Evolutionary conservation across 1,140 invertebrate species (phyloP).

Genomic region (Zaprionus davidi): DNA sequence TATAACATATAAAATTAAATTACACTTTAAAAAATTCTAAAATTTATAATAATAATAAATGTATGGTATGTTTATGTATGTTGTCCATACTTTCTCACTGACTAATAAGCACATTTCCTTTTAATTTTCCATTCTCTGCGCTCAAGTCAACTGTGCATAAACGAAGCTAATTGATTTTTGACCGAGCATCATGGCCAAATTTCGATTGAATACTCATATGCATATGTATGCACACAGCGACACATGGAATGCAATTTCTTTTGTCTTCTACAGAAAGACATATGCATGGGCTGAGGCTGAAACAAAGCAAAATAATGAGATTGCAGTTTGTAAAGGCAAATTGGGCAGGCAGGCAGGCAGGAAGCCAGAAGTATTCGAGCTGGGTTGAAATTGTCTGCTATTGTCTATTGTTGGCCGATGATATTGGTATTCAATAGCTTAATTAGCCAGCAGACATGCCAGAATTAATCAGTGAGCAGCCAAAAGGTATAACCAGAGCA

Average conservation of each 20-base stretch:
- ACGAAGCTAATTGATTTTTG: slow-evolving; percentile 26
- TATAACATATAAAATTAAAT: too few species aligned
- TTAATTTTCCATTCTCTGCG: background rate
- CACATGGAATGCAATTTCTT: slow-evolving; percentile 24
- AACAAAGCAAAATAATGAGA: slow-evolving; percentile 22
- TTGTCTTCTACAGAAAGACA: slow-evolving; percentile 1
- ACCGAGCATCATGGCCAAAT: background rate
- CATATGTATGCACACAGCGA: background rate
- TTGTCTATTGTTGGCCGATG: slow-evolving; percentile 15
- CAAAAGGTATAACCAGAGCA: slow-evolving; percentile 22
- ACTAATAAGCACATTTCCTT: background rate
- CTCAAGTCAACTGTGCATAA: background rate
- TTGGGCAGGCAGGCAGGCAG: slow-evolving; percentile 8
- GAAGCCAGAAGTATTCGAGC: background rate
- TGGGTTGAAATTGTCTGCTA: slow-evolving; percentile 11
- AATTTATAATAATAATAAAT: background rate
- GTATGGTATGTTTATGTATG: background rate
- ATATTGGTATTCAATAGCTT: slow-evolving; percentile 30
- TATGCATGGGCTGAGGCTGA: background rate
- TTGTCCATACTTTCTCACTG: background rate
- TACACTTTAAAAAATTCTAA: background rate
- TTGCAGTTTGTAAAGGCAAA: slow-evolving; percentile 26
- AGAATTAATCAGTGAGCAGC: slow-evolving; percentile 28
- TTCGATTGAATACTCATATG: background rate
- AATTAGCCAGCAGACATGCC: slow-evolving; percentile 43